These are phyloP conservation scores for Villa cingulata DNA, from an alignment of 2,888 invertebrate genomes.

Conservation along the genomic window DNA sequence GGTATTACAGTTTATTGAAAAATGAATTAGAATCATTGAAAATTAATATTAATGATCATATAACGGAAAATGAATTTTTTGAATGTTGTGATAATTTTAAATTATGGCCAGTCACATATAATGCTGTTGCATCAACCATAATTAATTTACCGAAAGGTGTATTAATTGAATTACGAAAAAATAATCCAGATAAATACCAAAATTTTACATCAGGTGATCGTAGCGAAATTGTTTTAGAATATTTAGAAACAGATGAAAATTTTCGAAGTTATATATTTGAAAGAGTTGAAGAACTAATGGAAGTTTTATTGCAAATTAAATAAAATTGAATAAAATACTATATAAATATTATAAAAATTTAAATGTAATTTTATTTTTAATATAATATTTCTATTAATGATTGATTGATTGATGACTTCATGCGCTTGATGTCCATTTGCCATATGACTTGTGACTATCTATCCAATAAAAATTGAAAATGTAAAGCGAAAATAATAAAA, in stretches of 20 bases:
- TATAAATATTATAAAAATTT: too few species aligned
- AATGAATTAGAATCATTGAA: slow-evolving; percentile 23
- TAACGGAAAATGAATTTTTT: slow-evolving; percentile 26
- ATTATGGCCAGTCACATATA: slow-evolving; percentile 31
- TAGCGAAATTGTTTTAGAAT: slow-evolving; percentile 16
- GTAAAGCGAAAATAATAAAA: too few species aligned
- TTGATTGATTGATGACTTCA: too few species aligned
- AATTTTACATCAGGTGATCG: slow-evolving; percentile 30
- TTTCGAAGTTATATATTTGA: slow-evolving; percentile 21
- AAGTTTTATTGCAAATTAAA: not conserved
- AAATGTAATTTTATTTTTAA: too few species aligned
- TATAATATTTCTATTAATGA: too few species aligned
- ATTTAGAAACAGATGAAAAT: slow-evolving; percentile 18
- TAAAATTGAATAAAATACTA: too few species aligned
- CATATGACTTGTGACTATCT: too few species aligned
- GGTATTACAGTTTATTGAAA: slow-evolving; percentile 22
- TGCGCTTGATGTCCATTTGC: too few species aligned
- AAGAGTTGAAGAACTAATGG: slow-evolving; percentile 22
- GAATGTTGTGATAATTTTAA: slow-evolving; percentile 28
- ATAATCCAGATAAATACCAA: slow-evolving; percentile 27
- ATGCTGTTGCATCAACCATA: slow-evolving; percentile 26
- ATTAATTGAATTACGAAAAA: slow-evolving; percentile 25
- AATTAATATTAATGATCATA: slow-evolving; percentile 20
- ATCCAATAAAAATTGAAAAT: too few species aligned
- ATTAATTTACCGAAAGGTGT: slow-evolving; percentile 29